Evolutionary conservation across 2,113 vertebrate species (phyloP), one percentile per base, ranked within the genome.

Genomic region (Xenus cinereus): DNA sequence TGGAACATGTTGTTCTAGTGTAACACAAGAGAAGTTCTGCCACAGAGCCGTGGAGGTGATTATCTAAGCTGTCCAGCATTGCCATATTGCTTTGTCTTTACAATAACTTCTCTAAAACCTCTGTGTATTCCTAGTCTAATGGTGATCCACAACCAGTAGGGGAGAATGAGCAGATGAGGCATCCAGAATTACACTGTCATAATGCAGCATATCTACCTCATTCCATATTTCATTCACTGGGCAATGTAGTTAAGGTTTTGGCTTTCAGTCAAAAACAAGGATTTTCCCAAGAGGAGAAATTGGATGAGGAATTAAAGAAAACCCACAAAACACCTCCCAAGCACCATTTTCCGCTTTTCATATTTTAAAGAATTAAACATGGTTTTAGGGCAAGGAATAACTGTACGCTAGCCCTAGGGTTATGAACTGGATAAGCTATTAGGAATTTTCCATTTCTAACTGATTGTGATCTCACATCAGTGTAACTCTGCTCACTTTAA

Each of bases 361-460:
- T 88, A 90, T 93, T 96, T 86, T 77, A 77, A 93, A 95, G 88
- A 92, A 94, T 95, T 92, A 94, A 93, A 54, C 2, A 6, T 0
- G 17, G 75, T 12, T 84, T 95, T 86, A 92, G 86, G 50, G 67
- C 72, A 80, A 92, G 86, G 50, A 94, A 92, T 88, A 92, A 88
- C 57, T 88, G 87, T 75, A 85, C 1, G 4, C 33, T 83, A 82
- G 88, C 92, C 94, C 79, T 90, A 92, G 67, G 92, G 85, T 97
- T 95, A 95, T 90, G 83, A 96, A 92, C 85, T 97, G 85, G 90
- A 92, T 93, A 95, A 96, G 92, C 95, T 88, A 96, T 81, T 90
- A 93, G 95, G 95, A 96, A 97, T 95, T 97, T 97, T 96, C 95
- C 90, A 95, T 96, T 95, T 95, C 75, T 92, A 83, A 66, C 90